Conservation (phyloP, 2,888 invertebrate genomes). For the Catocala sponsa region DNA sequence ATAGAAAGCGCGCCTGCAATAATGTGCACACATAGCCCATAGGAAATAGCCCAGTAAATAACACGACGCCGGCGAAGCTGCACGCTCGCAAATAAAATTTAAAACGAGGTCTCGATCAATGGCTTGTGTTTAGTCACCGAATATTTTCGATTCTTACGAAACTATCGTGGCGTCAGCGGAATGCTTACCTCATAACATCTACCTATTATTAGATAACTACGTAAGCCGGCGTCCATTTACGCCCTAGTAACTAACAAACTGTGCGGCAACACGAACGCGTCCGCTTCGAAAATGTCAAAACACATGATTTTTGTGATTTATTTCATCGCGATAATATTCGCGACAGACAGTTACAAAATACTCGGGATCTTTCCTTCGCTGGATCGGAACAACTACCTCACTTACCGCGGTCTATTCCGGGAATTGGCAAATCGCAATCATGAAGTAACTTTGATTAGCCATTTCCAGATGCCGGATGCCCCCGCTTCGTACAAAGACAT, state of each 20-base stretch:
- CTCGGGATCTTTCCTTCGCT: constrained; percentile 86
- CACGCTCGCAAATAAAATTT: constrained; percentile 56
- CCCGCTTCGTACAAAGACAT: constrained; percentile 87
- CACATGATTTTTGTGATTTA: constrained; percentile 61
- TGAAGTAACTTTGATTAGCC: constrained; percentile 86
- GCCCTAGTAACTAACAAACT: constrained; percentile 79
- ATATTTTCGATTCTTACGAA: constrained; percentile 83
- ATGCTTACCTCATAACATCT: constrained; percentile 83
- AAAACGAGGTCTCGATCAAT: constrained; percentile 79
- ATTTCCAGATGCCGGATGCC: constrained; percentile 80
- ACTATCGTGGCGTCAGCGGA: constrained; percentile 71
- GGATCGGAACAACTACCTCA: constrained; percentile 84
- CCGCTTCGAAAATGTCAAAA: constrained; percentile 69
- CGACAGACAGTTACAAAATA: constrained; percentile 78
- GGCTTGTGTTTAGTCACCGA: constrained; percentile 68
- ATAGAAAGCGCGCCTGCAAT: constrained; percentile 13
- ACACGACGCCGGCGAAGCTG: constrained; percentile 54
- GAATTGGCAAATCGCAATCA: constrained; percentile 85
- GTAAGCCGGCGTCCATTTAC: constrained; percentile 71
- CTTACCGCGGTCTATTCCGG: constrained; percentile 82
- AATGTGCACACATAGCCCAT: constrained; percentile 26
- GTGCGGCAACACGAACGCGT: constrained; percentile 75
- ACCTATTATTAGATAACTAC: constrained; percentile 84
- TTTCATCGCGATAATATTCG: constrained; percentile 68
- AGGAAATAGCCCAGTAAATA: constrained; percentile 55